Conservation (phyloP, 2,888 invertebrate species). For the Harmothoe impar region DNA sequence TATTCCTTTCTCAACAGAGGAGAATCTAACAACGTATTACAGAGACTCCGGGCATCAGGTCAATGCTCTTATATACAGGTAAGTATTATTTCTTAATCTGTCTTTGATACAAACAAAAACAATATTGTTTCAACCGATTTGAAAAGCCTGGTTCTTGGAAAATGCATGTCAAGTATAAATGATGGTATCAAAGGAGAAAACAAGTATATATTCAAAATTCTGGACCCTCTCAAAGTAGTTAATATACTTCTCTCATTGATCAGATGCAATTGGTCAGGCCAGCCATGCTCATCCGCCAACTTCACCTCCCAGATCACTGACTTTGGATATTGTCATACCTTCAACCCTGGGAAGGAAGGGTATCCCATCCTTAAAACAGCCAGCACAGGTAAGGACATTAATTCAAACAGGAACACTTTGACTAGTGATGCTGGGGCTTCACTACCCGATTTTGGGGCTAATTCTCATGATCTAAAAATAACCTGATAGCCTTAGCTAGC, state of each 20-base stretch:
- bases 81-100: not conserved
- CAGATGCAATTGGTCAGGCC: slow-evolving; percentile 28
- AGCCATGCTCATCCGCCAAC: not conserved
- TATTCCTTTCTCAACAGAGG: not conserved
- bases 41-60: not conserved
- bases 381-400: slow-evolving; percentile 34
- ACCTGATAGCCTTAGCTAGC: no score
- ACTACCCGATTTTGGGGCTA: no score
- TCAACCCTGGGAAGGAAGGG: not conserved
- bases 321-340: slow-evolving; percentile 52
- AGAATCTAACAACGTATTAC: not conserved
- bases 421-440: no score
- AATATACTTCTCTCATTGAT: not conserved
- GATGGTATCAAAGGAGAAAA: no score
- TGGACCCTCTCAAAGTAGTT: no score
- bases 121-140: no score
- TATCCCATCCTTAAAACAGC: not conserved
- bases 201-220: no score
- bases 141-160: no score
- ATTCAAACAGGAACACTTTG: no score
- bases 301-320: slow-evolving; percentile 54
- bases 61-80: not conserved
- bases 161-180: no score
- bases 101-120: no score
- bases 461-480: no score